phyloP scores from a whole-genome alignment of 2,888 invertebrate species.

The Pilophorus perplexus region DNA sequence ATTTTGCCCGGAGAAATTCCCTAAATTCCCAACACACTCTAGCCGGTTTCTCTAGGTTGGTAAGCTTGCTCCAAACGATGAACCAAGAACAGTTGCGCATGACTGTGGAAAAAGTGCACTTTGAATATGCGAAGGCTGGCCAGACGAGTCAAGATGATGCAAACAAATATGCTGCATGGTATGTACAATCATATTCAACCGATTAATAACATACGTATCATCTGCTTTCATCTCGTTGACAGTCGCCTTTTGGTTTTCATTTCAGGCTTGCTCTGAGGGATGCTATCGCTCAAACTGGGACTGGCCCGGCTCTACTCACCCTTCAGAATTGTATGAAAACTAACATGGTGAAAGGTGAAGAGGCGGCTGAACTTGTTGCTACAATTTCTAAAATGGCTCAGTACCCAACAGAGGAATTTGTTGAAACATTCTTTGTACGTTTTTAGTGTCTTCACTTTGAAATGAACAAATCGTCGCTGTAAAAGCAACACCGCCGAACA shows the following conservation, averaged over 20 bases:
- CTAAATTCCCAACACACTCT: conserved; percentile 59
- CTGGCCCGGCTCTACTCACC: conserved; percentile 63
- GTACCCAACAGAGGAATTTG: conserved; percentile 63
- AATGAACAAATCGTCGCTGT: too few species aligned
- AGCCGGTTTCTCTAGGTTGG: conserved; percentile 45
- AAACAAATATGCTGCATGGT: conserved; percentile 25
- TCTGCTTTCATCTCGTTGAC: too few species aligned
- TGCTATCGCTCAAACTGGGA: conserved; percentile 60
- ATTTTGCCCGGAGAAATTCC: conserved; percentile 59
- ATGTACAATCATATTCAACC: neutral
- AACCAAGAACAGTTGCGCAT: conserved; percentile 14
- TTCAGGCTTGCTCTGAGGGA: conserved; percentile 60
- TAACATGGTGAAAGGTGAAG: conserved; percentile 57
- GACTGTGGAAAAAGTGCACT: conserved; percentile 3
- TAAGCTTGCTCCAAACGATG: conserved; percentile 30
- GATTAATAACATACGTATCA: too few species aligned
- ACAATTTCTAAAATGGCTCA: conserved; percentile 58
- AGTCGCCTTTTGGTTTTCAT: too few species aligned
- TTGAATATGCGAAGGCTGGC: neutral
- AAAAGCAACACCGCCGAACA: too few species aligned
- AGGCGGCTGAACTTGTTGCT: conserved; percentile 62
- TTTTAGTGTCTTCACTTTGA: neutral
- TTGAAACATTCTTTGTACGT: conserved; percentile 59
- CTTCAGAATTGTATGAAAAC: conserved; percentile 62
- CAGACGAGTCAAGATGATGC: neutral